These are phyloP conservation scores for Gryon sp. DNA, from an alignment of 1,140 invertebrate genomes.

Conservation along the genomic window DNA sequence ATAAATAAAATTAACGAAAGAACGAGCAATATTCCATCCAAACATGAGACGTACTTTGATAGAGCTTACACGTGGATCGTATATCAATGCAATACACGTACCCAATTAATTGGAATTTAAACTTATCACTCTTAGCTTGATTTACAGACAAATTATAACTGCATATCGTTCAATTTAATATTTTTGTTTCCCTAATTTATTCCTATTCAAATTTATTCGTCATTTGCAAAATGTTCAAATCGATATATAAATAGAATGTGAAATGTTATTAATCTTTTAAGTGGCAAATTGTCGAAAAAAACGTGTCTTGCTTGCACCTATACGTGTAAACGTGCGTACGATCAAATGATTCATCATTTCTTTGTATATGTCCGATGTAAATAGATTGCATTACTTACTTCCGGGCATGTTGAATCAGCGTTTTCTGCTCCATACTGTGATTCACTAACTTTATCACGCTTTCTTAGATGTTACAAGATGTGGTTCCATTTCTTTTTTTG, in stretches of 20 bases:
- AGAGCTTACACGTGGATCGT: no score
- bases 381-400: constrained; percentile 66
- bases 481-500: background rate
- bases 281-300: constrained; percentile 21
- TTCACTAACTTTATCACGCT: constrained; percentile 59
- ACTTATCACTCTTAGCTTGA: background rate
- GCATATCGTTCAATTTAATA: no score
- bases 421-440: constrained; percentile 57
- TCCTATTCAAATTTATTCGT: no score
- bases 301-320: constrained; percentile 6
- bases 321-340: constrained; percentile 19
- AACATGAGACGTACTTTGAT: no score
- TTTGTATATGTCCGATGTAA: constrained; percentile 62
- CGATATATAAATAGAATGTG: no score
- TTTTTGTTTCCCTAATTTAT: no score
- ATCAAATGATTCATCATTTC: constrained; percentile 56
- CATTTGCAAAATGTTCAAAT: no score
- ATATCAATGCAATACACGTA: no score
- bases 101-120: background rate
- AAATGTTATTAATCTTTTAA: constrained; percentile 2
- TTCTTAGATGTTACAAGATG: constrained; percentile 31
- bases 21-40: no score
- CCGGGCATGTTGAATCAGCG: constrained; percentile 70
- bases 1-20: no score
- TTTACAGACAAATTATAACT: no score